These are phyloP conservation scores for Bubalus kerabau DNA, from an alignment of 2,113 vertebrate genomes.

Conservation along the genomic window DNA sequence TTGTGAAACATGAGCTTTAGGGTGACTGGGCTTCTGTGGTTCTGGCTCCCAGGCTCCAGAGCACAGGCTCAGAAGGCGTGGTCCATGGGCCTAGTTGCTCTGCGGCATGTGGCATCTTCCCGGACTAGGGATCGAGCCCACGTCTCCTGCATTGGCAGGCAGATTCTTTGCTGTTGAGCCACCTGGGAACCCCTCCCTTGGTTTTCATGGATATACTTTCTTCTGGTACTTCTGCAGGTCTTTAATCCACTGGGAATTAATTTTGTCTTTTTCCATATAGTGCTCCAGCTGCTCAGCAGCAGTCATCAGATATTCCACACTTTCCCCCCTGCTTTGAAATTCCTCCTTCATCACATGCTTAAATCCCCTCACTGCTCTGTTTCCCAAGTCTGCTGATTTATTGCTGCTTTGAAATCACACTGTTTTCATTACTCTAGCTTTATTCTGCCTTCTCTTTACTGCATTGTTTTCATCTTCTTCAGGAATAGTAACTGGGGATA, in stretches of 20 bases:
- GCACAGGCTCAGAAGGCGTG: neutral
- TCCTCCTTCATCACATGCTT: neutral
- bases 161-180: neutral
- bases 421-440: neutral
- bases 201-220: neutral
- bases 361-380: neutral
- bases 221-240: neutral
- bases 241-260: conserved; percentile 8
- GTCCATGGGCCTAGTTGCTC: neutral
- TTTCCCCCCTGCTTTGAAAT: neutral
- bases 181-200: neutral
- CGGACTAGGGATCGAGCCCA: too few relatives aligned
- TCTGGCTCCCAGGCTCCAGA: neutral
- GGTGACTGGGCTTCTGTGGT: neutral
- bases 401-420: neutral
- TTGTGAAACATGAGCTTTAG: neutral
- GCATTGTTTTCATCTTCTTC: neutral
- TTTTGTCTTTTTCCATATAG: neutral
- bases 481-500: neutral
- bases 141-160: neutral
- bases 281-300: neutral
- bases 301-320: neutral
- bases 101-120: fast-evolving
- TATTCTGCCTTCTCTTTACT: neutral
- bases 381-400: neutral